Percentiles rank a stretch among this genome's conserved stretches.
Evolutionary conservation across 2,113 vertebrate species (phyloP).

Genomic region (Lontra canadensis): DNA sequence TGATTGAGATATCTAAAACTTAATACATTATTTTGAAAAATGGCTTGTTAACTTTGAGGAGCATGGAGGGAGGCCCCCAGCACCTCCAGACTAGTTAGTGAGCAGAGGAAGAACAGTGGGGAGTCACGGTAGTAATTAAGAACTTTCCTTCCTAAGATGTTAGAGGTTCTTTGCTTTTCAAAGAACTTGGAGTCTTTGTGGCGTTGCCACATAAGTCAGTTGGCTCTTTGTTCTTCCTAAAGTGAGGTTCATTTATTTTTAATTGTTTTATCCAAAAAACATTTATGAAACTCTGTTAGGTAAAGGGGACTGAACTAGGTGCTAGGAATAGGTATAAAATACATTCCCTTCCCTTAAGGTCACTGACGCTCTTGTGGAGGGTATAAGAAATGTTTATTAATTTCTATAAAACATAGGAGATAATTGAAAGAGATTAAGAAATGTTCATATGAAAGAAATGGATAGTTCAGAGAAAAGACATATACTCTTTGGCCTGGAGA

Average conservation of each 20-base stretch:
- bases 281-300: background rate
- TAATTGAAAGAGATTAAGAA: background rate
- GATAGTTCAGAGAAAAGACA: background rate
- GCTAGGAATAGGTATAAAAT: background rate
- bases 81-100: background rate
- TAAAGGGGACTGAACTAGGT: background rate
- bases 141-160: background rate
- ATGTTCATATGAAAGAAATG: background rate
- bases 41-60: background rate
- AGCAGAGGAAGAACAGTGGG: background rate
- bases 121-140: background rate
- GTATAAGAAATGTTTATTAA: background rate
- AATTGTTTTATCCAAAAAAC: background rate
- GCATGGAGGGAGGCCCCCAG: background rate
- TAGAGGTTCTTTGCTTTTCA: background rate
- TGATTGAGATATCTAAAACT: background rate
- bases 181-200: background rate
- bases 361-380: background rate
- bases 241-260: constrained; percentile 15
- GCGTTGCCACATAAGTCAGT: background rate
- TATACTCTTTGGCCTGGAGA: background rate
- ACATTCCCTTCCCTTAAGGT: background rate
- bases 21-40: background rate
- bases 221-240: constrained; percentile 17
- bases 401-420: background rate